Percentiles rank a stretch among this genome's conserved stretches.
phyloP scores from a whole-genome alignment of 1,140 invertebrate species.

The Drosophila bipectinata region DNA sequence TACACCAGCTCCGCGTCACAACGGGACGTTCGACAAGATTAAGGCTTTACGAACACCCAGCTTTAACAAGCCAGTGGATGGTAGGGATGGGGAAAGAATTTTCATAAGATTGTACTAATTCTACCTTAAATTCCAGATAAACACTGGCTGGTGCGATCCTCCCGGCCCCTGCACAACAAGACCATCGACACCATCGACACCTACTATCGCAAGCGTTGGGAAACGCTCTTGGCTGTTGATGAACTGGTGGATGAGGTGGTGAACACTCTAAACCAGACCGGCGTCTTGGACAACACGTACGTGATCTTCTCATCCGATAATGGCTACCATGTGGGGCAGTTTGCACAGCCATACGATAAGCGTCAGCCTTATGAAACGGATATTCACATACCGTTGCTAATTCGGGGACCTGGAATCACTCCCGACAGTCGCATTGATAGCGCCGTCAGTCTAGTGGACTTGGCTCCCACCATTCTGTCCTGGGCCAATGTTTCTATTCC shows the following conservation, averaged over 20 bases:
- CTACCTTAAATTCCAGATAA: conserved; percentile 85
- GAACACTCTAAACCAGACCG: conserved; percentile 84
- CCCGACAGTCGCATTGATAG: conserved; percentile 84
- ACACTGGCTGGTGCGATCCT: conserved; percentile 92
- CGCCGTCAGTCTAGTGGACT: conserved; percentile 90
- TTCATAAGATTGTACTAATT: neutral
- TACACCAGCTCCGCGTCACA: conserved; percentile 90
- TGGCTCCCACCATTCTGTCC: conserved; percentile 92
- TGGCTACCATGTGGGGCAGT: conserved; percentile 95
- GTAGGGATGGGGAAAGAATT: conserved; percentile 21
- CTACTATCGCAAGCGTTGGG: conserved; percentile 89
- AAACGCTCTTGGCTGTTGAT: conserved; percentile 93
- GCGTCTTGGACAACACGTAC: conserved; percentile 90
- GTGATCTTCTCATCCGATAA: conserved; percentile 95
- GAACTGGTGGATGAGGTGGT: conserved; percentile 90
- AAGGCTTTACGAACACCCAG: conserved; percentile 88
- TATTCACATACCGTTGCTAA: conserved; percentile 91
- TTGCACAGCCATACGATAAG: conserved; percentile 93
- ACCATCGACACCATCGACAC: conserved; percentile 87
- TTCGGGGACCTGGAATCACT: conserved; percentile 89
- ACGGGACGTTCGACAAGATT: conserved; percentile 86
- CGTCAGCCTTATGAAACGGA: conserved; percentile 95
- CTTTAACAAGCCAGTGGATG: conserved; percentile 86
- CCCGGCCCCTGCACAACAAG: conserved; percentile 86
- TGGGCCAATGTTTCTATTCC: conserved; percentile 85